These are phyloP conservation scores for Motacilla alba DNA, from an alignment of 2,113 vertebrate species.

Conservation along the genomic window DNA sequence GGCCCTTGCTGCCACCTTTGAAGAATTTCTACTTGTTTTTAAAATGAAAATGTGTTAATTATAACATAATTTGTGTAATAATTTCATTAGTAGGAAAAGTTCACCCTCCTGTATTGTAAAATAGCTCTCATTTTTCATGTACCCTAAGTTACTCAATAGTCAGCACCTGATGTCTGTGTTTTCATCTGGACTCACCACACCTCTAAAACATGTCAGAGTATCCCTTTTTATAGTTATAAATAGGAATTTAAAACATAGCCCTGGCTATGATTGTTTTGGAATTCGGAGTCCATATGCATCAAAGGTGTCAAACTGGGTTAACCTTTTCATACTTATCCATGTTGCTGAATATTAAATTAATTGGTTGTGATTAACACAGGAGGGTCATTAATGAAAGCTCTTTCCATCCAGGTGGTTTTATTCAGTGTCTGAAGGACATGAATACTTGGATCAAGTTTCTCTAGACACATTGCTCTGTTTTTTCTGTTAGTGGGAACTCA, in stretches of 20 bases:
- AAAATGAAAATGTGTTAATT: neutral
- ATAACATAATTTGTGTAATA: neutral
- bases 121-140: neutral
- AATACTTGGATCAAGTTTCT: neutral
- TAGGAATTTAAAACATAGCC: neutral
- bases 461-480: neutral
- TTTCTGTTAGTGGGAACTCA: neutral
- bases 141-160: neutral
- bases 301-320: neutral
- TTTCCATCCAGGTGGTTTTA: neutral
- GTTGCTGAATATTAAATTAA: neutral
- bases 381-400: neutral
- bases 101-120: neutral
- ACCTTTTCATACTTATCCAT: neutral
- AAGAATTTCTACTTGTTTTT: neutral
- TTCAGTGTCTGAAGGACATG: neutral
- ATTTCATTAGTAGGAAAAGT: neutral
- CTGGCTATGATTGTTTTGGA: neutral
- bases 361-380: neutral
- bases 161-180: neutral
- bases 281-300: neutral
- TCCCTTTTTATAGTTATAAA: neutral
- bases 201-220: neutral
- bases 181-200: neutral
- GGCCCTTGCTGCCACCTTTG: neutral